Conservation (phyloP, 2,797 vertebrate genomes). For the Falco concolor region DNA sequence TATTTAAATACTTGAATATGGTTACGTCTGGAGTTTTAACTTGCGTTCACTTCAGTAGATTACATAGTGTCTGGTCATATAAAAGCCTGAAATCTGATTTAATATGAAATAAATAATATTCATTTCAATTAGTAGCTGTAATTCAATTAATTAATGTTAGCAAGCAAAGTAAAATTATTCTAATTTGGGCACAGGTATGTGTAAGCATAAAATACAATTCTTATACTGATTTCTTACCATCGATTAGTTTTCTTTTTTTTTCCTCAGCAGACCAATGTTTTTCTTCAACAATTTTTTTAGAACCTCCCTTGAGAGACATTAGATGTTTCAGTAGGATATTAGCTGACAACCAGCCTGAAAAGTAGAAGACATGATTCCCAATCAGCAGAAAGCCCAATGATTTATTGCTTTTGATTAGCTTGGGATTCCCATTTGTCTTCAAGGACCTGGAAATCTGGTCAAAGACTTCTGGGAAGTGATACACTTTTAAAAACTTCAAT, state of each 20-base stretch:
- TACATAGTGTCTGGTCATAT: background rate
- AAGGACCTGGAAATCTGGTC: conserved; percentile 45
- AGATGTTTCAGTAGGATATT: conserved; percentile 37
- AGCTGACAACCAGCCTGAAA: conserved; percentile 51
- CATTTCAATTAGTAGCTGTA: background rate
- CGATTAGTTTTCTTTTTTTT: background rate
- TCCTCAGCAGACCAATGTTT: background rate
- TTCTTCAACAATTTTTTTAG: background rate
- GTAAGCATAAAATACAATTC: background rate
- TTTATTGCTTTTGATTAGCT: conserved; percentile 64
- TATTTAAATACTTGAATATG: conserved; percentile 52
- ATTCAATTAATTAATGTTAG: background rate
- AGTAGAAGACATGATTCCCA: conserved; percentile 40
- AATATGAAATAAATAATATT: background rate
- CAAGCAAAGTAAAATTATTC: background rate
- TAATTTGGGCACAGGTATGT: background rate
- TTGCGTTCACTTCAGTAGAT: background rate
- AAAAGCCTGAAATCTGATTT: background rate
- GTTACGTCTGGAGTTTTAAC: background rate
- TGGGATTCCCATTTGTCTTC: conserved; percentile 65
- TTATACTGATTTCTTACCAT: background rate
- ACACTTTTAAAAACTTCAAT: conserved; percentile 55
- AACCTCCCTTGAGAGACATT: conserved; percentile 8
- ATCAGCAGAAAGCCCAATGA: conserved; percentile 58
- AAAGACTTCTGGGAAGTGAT: conserved; percentile 63